Evolutionary conservation across 2,888 invertebrate species (phyloP), one percentile per base, ranked within the genome.

Genomic region (Uropetala carovei): DNA sequence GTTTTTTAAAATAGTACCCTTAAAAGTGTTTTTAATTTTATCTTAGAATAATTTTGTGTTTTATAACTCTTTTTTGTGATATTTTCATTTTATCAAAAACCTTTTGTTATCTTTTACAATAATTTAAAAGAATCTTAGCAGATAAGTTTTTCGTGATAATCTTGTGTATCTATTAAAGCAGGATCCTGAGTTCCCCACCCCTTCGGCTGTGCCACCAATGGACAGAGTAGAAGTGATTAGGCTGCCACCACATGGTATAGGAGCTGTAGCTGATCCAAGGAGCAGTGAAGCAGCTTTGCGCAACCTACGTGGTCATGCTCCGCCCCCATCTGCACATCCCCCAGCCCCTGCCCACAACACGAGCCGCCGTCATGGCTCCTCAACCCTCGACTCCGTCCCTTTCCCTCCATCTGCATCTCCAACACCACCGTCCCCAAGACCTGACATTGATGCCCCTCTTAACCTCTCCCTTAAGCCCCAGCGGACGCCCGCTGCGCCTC

Each of bases 161-260:
- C 18, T 60, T 64, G 14, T 43, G n/a, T 43, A 22, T 30, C 56
- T n/a, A 13, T 56, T 83, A 43, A 9, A 43, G 43, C 60, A 89
- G 89, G 89, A 89, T 59, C 89, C 89, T 89, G 89, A 89, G 64
- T 89, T 89, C 89, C 89, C 89, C 14, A 43, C 89, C 43, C 89
- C 60, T 64, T 89, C 89, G 89, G 89, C 89, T 89, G 89, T 89
- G 64, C 64, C 92, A 93, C 93, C 93, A 93, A 93, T 82, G 92
- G 98, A 98, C 94, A 96, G 97, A 14, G 98, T 98, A 92, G 98
- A 98, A 94, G 97, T 98, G 94, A 98, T 98, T 94, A 97, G 98
- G 94, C 94, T 98, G 94, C 97, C 98, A 56, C 97, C 97, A 93
- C 97, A 97, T 92, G 89, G 89, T 11, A 89, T 89, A 43, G 84